A percentile compares a stretch with the other conserved stretches of the same genome.
These are phyloP conservation scores for Zapus hudsonius DNA, from an alignment of 2,113 vertebrate genomes.

Conservation along the genomic window DNA sequence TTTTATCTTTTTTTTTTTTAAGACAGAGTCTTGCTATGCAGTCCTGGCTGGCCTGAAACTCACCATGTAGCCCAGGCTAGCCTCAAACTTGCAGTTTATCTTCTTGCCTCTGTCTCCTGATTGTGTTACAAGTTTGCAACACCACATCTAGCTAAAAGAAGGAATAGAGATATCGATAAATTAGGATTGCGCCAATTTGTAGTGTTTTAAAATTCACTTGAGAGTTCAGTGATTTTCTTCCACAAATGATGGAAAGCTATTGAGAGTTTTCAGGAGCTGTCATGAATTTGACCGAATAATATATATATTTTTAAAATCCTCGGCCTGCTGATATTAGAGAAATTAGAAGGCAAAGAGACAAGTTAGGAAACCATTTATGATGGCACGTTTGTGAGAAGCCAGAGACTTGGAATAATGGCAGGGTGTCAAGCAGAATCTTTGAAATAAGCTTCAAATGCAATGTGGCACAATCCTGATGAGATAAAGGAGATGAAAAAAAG, in stretches of 20 bases:
- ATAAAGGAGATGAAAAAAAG: background rate
- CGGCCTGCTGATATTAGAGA: background rate
- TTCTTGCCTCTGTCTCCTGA: background rate
- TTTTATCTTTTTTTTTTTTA: background rate
- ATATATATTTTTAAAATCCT: constrained; percentile 9
- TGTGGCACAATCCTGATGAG: background rate
- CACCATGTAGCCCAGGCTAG: background rate
- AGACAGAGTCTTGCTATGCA: background rate
- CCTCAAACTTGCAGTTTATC: background rate
- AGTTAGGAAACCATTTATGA: background rate
- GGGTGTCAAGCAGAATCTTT: background rate
- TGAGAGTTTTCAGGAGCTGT: background rate
- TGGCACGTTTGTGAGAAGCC: background rate
- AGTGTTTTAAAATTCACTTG: background rate
- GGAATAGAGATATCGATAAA: background rate
- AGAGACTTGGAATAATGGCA: background rate
- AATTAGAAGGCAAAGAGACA: background rate
- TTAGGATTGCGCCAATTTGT: background rate
- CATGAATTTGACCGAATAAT: background rate
- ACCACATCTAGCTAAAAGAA: background rate
- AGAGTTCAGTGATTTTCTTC: background rate
- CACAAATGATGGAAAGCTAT: background rate
- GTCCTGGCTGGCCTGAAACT: background rate
- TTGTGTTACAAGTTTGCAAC: background rate
- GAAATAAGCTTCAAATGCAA: background rate